phyloP scores from a whole-genome alignment of 2,888 invertebrate species.

The Campoplex capitator region DNA sequence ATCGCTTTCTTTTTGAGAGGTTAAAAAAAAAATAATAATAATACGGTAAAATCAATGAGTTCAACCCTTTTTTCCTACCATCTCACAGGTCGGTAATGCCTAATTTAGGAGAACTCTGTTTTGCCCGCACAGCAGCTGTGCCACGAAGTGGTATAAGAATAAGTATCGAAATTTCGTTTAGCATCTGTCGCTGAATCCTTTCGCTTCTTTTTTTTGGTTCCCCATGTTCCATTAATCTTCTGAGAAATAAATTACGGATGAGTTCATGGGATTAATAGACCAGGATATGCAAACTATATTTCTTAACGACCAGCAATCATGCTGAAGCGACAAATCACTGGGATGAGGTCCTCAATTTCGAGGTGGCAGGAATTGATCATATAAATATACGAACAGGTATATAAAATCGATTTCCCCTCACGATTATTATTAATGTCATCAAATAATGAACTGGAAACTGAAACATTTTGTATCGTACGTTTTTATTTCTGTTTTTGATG shows the following conservation, averaged over 20 bases:
- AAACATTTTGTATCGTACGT: too few species aligned
- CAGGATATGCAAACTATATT: constrained; percentile 29
- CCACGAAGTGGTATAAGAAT: constrained; percentile 69
- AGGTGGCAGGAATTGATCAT: too few species aligned
- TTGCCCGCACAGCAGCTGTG: constrained; percentile 79
- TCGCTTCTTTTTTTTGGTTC: constrained; percentile 52
- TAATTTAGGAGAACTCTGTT: constrained; percentile 80
- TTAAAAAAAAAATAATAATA: neutral
- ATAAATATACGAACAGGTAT: too few species aligned
- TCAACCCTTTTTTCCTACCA: constrained; percentile 45
- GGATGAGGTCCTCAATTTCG: neutral
- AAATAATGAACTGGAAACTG: too few species aligned
- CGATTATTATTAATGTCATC: too few species aligned
- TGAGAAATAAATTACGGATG: constrained; percentile 9
- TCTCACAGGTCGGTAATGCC: constrained; percentile 78
- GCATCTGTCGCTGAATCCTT: constrained; percentile 79
- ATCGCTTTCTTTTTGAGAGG: neutral
- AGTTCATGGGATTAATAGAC: constrained; percentile 22
- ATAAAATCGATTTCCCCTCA: too few species aligned
- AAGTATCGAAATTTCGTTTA: constrained; percentile 75
- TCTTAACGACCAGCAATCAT: constrained; percentile 21
- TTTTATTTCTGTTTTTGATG: too few species aligned
- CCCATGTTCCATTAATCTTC: constrained; percentile 44
- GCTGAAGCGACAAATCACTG: neutral
- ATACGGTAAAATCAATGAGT: constrained; percentile 46